Evolutionary conservation across 2,797 vertebrate genomes (phyloP).

Genomic region (Limnodromus scolopaceus): DNA sequence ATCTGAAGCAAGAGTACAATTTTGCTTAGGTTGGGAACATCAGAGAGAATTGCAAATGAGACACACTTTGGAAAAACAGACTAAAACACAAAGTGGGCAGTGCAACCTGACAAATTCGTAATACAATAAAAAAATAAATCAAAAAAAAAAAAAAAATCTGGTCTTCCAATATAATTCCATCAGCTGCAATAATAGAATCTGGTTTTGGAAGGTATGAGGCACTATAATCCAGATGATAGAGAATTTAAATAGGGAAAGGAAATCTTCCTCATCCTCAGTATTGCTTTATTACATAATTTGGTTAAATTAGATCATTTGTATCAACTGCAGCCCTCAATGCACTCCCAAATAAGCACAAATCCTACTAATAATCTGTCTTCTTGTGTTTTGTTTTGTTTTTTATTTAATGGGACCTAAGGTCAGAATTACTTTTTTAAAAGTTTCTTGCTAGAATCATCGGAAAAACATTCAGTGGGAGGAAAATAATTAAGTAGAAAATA

Average conservation of each 20-base stretch:
- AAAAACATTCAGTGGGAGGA: background rate
- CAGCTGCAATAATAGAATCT: background rate
- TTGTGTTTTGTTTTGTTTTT: background rate
- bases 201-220: background rate
- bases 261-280: background rate
- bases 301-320: background rate
- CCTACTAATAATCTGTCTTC: background rate
- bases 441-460: background rate
- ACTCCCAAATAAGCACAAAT: background rate
- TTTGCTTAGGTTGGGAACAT: background rate
- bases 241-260: background rate
- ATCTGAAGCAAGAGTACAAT: background rate
- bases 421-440: background rate
- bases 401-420: background rate
- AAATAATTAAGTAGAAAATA: background rate
- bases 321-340: background rate
- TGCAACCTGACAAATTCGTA: background rate
- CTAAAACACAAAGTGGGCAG: background rate
- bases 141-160: background rate
- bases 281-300: background rate
- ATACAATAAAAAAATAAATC: rapidly evolving
- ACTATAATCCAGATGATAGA: background rate
- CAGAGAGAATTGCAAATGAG: background rate
- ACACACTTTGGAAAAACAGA: background rate
- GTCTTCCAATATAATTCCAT: background rate